Evolutionary conservation across 1,140 invertebrate genomes (phyloP), one percentile per base, ranked within the genome.

Genomic region (Heliconius hewitsoni): DNA sequence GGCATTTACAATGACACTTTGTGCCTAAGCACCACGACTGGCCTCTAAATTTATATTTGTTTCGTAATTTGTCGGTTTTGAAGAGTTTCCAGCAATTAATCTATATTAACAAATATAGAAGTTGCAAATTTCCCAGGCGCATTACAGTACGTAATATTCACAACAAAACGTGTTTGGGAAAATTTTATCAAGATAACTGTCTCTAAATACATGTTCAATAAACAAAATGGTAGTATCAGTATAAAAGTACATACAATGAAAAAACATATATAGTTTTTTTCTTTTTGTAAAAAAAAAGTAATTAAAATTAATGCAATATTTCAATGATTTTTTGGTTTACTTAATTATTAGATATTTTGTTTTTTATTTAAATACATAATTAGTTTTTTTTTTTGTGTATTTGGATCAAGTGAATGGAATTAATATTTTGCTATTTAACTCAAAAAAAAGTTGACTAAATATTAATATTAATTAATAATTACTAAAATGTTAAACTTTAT

Each of bases 101-200:
- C 11, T 66, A 30, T 16, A 13, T 13, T 30, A 66, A 66, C 1
- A 66, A 66, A 66, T 66, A 30, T 1, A 66, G 23, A 11, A 9
- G 60, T 30, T 0, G 27, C 60, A 66, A 66, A 66, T 66, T 66
- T 66, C 60, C 60, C 60, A 66, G 60, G 60, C 27, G 60, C 60
- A 30, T 18, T 66, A 30, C 27, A 66, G 8, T 37, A 37, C 34
- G 6, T 37, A 8, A 37, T 37, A 37, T 37, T 37, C 34, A 37
- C 34, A 39, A 50, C 46, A 74, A 52, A 52, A 74, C 50, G 42
- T 39, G 23, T 55, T 52, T 66, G 60, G 60, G 60, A 30, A 66
- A 66, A 66, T 66, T 66, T 66, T 66, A 66, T 66, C 60, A 66
- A 27, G 60, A 30, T 66, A 66, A 66, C 60, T 66, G 5, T 66